Evolutionary conservation across 2,113 vertebrate species (phyloP), one percentile per base, ranked within the genome.

Genomic region (Plectropomus leopardus): DNA sequence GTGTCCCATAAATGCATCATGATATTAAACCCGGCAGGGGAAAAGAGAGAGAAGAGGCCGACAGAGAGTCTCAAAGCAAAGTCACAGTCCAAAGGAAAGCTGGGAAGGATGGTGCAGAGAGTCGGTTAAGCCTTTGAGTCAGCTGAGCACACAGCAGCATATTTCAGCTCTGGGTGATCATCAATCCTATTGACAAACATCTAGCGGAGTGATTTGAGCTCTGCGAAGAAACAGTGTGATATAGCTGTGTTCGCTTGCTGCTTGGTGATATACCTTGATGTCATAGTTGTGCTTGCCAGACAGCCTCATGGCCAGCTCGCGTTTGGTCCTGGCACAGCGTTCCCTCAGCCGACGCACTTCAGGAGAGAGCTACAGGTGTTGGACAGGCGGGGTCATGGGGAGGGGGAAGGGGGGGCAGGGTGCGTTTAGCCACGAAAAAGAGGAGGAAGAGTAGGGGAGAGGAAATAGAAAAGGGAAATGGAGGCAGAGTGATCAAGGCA

Each of bases 321-420:
- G 94, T 92, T 97, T 98, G 96, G 97, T 97, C 96, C 95, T 94
- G 96, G 95, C 93, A 90, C 95, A 98, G 77, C 95, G 95, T 60
- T 99, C 97, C 95, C 96, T 96, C 94, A 98, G 95, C 87, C 96
- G 96, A 82, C 90, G 94, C 87, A 97, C 96, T 85, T 98, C 97
- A 92, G 97, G 97, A 88, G 97, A 94, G 91, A 96, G 96, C 97
- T 98, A 95, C 92, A 87, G 90, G 83, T 85, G 78, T 69, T 30
- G 72, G 86, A 73, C 4, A 36, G 71, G 73, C 5, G 26, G 24
- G 47, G 77, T n/a, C 66, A 21, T 16, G 85, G 55, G 26, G 17
- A 15, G 54, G n/a, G 3, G 53, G 53, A n/a, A n/a, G n/a, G 51
- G 65, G 61, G 68, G 21, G 57, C 32, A 44, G 78, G 85, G 40